Base-by-base conservation (phyloP, 2,888 invertebrate species). In the Caenorhabditis zanzibari region DNA sequence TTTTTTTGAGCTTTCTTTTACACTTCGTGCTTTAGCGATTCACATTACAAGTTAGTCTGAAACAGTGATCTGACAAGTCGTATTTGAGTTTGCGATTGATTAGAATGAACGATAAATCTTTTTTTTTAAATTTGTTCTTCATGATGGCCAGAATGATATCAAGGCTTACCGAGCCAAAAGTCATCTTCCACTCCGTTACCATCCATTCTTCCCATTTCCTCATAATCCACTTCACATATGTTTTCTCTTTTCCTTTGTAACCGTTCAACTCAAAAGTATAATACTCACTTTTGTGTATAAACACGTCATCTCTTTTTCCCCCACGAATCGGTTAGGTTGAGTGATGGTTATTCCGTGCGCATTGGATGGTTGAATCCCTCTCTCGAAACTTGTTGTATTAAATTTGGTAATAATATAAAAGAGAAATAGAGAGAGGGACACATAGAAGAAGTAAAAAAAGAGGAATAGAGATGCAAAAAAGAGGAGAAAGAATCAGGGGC, bases 331-430 rank as follows among this genome's bases (percentile, higher is more conserved):
- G 56, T 26, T 26, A 22, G 54, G 54, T 54, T 54, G 54, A 26
- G 24, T 56, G 69, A 44, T 56, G 41, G 41, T 41, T 22, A 16
- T 58, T 19, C 35, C 28, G 63, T 19, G 41, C 28, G n/a, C n/a
- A n/a, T n/a, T n/a, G 54, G 38, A 41, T 49, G 49, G 6, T n/a
- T 49, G 41, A 74, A 64, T 73, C 72, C 44, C 35, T 73, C 52
- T 74, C 56, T 75, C 76, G 61, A 77, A 77, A 77, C 77, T 69
- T 77, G 77, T 71, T 77, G 77, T 77, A 77, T 77, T 77, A 71
- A 61, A 77, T 61, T 68, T 77, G 69, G 63, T 68, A 71, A 71
- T 69, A 61, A 76, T 63, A 54, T 24, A 35, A 54, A 66, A 38
- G 38, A 52, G 52, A 24, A 22, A 54, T 3, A 26, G 26, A 9